A percentile compares a stretch with the other conserved stretches of the same genome.
These are phyloP conservation scores for Brachionus rotundiformis DNA, from an alignment of 1,140 invertebrate genomes.

Conservation along the genomic window DNA sequence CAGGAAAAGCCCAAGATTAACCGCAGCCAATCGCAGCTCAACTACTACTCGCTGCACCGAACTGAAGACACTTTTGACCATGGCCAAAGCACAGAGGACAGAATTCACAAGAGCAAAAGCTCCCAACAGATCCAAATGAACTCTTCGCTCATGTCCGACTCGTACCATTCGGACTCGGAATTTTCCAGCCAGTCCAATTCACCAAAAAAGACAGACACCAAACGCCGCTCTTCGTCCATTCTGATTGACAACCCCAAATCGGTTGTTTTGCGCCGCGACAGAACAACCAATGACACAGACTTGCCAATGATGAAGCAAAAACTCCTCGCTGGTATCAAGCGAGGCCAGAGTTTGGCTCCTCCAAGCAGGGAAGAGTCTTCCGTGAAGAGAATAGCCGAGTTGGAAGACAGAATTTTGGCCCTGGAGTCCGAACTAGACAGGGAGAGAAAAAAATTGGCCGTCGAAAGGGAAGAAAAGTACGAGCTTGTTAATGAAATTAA, in stretches of 20 bases:
- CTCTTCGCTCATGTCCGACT: constrained; percentile 11
- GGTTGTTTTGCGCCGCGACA: not conserved
- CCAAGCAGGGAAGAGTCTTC: not conserved
- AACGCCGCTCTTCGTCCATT: not conserved
- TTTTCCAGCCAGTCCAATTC: not conserved
- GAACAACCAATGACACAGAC: not conserved
- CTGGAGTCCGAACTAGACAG: not conserved
- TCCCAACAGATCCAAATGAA: not conserved
- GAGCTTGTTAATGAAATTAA: constrained; percentile 25
- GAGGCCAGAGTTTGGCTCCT: not conserved
- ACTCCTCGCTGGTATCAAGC: not conserved
- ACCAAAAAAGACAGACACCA: not conserved
- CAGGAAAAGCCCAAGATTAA: constrained; percentile 2
- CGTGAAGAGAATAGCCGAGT: not conserved
- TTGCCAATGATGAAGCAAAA: constrained; percentile 22
- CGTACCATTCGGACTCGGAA: not conserved
- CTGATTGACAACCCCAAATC: constrained; percentile 8
- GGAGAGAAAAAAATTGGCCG: not conserved
- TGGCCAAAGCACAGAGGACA: not conserved
- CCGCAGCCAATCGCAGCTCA: constrained; percentile 19
- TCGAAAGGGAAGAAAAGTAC: constrained; percentile 20
- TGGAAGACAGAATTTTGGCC: not conserved
- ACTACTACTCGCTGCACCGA: not conserved
- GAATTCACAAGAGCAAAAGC: constrained; percentile 1
- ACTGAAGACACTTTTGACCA: not conserved